Evolutionary conservation across 2,113 vertebrate genomes (phyloP), one percentile per base, ranked within the genome.

Genomic region (Nesogale talazaci): DNA sequence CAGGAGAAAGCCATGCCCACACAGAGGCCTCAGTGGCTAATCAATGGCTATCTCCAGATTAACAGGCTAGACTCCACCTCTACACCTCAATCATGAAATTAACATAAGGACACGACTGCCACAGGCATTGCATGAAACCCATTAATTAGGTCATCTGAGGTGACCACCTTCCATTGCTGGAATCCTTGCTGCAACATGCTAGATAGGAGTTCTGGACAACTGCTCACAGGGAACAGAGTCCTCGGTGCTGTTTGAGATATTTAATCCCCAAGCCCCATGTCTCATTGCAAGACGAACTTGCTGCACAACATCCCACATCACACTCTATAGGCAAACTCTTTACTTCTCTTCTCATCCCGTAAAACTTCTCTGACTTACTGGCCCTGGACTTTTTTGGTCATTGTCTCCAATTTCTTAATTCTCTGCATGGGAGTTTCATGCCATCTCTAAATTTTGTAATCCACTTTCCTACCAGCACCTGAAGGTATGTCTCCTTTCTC

Each of bases 351-450:
- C 61, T 52, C 20, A 12, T 36, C 65, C 40, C 75, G 46, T 61
- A 29, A 93, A 84, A 19, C 9, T 11, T 31, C 65, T 27, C 22
- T 72, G 56, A 1, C n/a, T 63, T 17, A n/a, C 69, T 77, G 42
- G 6, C 31, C 80, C 36, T 84, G 46, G 78, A 46, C 36, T 6
- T 84, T 52, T 52, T 42, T 56, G 83, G 65, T 76, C 86, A 70
- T 67, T 61, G 27, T 85, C 59, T 86, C 56, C 69, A 82, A 36
- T 74, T 94, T 74, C 78, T 52, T 27, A 69, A 34, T 29, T 90
- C 80, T 85, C 72, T 17, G n/a, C 77, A 16, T 72, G 7, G 38
- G 42, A 83, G 10, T 59, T 85, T 72, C 85, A 34, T 76, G 36
- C 2, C 11, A 42, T 84, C 27, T 75, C 63, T 89, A 27, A 25